A percentile compares a stretch with the other conserved stretches of the same genome.
These are phyloP conservation scores for Lasioglossum figueresi DNA, from an alignment of 2,888 invertebrate genomes.

Conservation along the genomic window DNA sequence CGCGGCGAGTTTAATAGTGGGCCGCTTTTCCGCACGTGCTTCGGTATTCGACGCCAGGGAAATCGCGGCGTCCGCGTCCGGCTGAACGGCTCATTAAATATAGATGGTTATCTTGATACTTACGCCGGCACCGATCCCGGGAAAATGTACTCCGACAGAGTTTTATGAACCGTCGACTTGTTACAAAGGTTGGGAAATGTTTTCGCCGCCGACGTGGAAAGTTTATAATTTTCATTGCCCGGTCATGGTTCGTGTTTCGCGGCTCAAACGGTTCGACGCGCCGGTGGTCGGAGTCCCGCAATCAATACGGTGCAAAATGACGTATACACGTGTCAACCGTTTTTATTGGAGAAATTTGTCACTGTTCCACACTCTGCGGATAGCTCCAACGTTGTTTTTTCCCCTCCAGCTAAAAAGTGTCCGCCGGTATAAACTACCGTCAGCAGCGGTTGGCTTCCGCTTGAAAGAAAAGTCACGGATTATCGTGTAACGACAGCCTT, in stretches of 20 bases:
- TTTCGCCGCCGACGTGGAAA: slow-evolving; percentile 18
- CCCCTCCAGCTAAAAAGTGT: neutral
- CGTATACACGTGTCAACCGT: slow-evolving; percentile 3
- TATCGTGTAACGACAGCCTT: neutral
- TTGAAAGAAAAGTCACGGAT: neutral
- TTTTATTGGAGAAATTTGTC: slow-evolving; percentile 38
- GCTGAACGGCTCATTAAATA: slow-evolving; percentile 47
- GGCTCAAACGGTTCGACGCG: neutral
- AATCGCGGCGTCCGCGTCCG: slow-evolving; percentile 44
- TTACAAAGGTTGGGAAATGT: slow-evolving; percentile 39
- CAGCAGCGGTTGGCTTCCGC: neutral
- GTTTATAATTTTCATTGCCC: slow-evolving; percentile 36
- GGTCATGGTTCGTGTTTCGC: slow-evolving; percentile 18
- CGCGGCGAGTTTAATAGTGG: slow-evolving; percentile 39
- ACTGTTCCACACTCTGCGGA: neutral
- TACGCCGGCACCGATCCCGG: slow-evolving; percentile 1
- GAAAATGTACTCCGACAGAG: slow-evolving; percentile 36
- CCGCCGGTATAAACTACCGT: slow-evolving; percentile 19
- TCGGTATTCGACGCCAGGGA: slow-evolving; percentile 2
- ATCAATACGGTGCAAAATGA: slow-evolving; percentile 9
- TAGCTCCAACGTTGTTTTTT: neutral
- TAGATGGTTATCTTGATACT: slow-evolving; percentile 50
- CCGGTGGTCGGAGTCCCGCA: neutral
- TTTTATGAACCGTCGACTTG: slow-evolving; percentile 44
- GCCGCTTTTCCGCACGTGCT: slow-evolving; percentile 53